These are phyloP conservation scores for Rotaria macrura DNA, from an alignment of 2,888 invertebrate genomes.

Conservation along the genomic window DNA sequence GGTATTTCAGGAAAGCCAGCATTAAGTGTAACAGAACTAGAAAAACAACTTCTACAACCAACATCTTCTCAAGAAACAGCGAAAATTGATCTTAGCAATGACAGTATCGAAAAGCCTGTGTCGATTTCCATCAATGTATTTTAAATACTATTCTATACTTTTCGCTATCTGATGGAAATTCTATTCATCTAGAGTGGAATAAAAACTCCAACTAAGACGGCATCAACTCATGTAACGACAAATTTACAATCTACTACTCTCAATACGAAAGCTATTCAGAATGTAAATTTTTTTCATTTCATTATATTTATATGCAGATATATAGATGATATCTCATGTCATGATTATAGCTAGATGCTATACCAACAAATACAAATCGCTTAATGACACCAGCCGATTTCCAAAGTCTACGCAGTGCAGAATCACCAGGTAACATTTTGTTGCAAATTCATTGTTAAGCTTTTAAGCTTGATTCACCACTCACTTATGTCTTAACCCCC, in stretches of 20 bases:
- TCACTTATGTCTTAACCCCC: no score
- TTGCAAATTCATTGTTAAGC: neutral
- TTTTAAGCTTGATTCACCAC: no score
- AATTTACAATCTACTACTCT: neutral
- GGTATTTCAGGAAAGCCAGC: neutral
- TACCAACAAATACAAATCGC: neutral
- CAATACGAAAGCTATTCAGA: neutral
- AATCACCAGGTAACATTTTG: neutral
- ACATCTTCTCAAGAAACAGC: neutral
- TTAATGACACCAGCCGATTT: slow-evolving; percentile 11
- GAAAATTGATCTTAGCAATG: neutral
- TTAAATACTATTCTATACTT: neutral
- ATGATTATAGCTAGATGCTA: neutral
- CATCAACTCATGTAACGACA: neutral
- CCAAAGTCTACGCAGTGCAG: neutral
- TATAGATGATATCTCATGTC: neutral
- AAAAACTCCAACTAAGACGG: neutral
- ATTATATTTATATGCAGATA: no score
- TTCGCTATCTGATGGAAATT: neutral
- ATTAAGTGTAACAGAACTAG: neutral
- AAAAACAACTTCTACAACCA: neutral
- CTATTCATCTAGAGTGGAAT: neutral
- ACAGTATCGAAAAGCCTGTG: neutral
- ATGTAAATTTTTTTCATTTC: neutral
- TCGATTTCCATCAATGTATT: neutral